phyloP scores from a whole-genome alignment of 2,888 invertebrate genomes.

The Coelinius sp. region DNA sequence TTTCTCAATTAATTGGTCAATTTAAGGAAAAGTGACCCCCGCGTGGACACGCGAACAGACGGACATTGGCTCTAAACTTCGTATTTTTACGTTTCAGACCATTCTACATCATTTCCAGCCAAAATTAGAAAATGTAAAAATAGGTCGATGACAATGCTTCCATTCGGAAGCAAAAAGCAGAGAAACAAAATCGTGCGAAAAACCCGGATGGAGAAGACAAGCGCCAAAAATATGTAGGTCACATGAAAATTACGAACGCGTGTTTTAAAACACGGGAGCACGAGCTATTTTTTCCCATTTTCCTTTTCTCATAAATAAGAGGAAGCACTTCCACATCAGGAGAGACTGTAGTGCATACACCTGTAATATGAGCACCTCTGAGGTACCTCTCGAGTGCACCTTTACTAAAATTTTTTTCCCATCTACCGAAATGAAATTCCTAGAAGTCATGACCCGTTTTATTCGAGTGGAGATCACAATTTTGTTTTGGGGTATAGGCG shows the following conservation, averaged over 20 bases:
- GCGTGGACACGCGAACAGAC: too few species aligned
- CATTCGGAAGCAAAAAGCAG: too few species aligned
- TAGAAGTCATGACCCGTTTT: not conserved
- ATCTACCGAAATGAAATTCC: not conserved
- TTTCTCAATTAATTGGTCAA: too few species aligned
- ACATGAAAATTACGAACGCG: constrained; percentile 3
- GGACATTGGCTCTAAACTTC: too few species aligned
- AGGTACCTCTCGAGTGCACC: too few species aligned
- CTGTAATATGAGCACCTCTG: not conserved
- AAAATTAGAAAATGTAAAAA: too few species aligned
- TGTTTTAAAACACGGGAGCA: constrained; percentile 1
- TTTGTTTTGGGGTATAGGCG: too few species aligned
- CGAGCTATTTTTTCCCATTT: not conserved
- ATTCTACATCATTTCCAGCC: too few species aligned
- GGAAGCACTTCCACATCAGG: not conserved
- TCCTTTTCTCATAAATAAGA: constrained; percentile 5
- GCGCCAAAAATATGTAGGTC: constrained; percentile 22
- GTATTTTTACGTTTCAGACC: too few species aligned
- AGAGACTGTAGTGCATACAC: not conserved
- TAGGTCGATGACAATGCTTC: too few species aligned
- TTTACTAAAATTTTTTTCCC: not conserved
- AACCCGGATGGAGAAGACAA: not conserved
- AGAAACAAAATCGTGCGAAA: too few species aligned
- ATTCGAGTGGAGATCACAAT: not conserved
- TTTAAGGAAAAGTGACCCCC: too few species aligned